Evolutionary conservation across 2,888 invertebrate species (phyloP).

Genomic region (Nymphalis c-album): DNA sequence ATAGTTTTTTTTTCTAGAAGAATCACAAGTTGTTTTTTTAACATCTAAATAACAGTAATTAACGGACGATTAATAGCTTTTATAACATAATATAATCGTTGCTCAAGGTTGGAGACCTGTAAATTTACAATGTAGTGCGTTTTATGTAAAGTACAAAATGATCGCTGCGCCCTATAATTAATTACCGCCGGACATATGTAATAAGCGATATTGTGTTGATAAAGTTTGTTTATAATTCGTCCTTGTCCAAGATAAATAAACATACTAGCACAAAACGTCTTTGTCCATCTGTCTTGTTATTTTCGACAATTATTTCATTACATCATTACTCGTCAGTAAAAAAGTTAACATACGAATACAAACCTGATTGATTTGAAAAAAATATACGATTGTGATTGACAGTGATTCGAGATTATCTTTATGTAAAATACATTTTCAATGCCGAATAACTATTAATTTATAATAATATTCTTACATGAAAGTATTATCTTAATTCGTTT

Average conservation of each 20-base stretch:
- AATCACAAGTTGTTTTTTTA: background rate
- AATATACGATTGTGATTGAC: no score
- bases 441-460: no score
- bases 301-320: no score
- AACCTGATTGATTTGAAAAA: no score
- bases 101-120: constrained; percentile 30
- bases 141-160: constrained; percentile 24
- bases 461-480: no score
- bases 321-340: no score
- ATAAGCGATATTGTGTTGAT: constrained; percentile 13
- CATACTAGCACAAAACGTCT: background rate
- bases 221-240: background rate
- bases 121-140: constrained; percentile 28
- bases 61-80: constrained; percentile 17
- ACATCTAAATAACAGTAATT: constrained; percentile 7
- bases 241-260: background rate
- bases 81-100: constrained; percentile 25
- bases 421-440: no score
- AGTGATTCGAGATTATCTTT: no score
- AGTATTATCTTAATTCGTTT: no score
- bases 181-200: constrained; percentile 25
- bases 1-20: no score
- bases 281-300: no score
- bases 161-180: constrained; percentile 17
- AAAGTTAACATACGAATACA: no score